Evolutionary conservation across 2,797 vertebrate genomes (phyloP), one percentile per base, ranked within the genome.

Genomic region (Cercopithecus hamlyni): DNA sequence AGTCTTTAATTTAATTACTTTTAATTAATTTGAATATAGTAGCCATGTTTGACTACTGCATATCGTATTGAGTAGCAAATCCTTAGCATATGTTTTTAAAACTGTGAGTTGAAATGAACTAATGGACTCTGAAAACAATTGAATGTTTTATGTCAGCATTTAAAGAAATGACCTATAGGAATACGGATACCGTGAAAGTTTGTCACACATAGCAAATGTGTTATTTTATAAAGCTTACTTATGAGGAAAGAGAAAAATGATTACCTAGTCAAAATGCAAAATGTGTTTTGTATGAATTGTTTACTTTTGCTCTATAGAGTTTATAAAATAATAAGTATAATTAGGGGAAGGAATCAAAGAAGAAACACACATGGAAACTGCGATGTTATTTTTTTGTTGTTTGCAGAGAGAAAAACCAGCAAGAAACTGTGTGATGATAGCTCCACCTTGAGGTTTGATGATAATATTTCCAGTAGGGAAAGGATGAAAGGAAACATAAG

Each of bases 381-480:
- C 20, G 15, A 2, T 1, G 20, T 15, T 20, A 2, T 64, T 85
- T 41, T 61, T 84, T 36, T 77, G 81, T 48, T 64, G 7, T 26
- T 43, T 26, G 2, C 14, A 26, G 61, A 57, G 5, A 13, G 26
- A 36, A n/a, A n/a, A 26, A 11, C 36, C 41, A 13, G 43, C 4
- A 24, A 88, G 30, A 88, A 96, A 92, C 73, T 3, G 30, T 52
- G 92, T 88, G 98, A 8, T 43, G 3, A 61, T 39, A 48, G 73
- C 92, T 2, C 97, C 98, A 36, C 80, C 98, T 88, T 45, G 96
- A 76, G 98, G 95, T 41, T 12, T 5, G 0, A 4, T 27, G 36
- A 24, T 39, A 39, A 43, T 55, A 96, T 80, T 96, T 77, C 93
- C 67, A 26, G 76, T 24, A 19, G 39, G 7, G 33, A 76, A 84